phyloP scores from a whole-genome alignment of 2,797 vertebrate species.

The Euthynnus affinis region DNA sequence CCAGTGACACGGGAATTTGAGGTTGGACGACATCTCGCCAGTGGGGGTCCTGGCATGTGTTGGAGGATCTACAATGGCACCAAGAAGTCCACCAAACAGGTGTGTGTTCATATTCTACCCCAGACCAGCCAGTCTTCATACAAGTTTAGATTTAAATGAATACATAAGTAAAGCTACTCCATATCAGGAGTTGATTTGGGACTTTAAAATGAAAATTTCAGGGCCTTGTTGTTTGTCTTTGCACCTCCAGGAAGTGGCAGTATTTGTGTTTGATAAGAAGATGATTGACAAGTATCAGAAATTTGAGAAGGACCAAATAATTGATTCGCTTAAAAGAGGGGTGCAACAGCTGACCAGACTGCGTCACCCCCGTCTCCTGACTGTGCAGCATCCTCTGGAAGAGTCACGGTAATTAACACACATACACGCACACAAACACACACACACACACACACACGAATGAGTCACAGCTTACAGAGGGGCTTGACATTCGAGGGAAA shows the following conservation, averaged over 20 bases:
- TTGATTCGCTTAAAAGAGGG: conserved; percentile 95
- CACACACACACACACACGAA: conserved; percentile 9
- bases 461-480: conserved; percentile 29
- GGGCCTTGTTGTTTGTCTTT: conserved; percentile 15
- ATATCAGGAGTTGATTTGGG: background rate
- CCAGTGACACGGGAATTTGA: conserved; percentile 98
- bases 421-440: conserved; percentile 12
- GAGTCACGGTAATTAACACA: conserved; percentile 92
- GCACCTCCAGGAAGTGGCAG: conserved; percentile 94
- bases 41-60: conserved; percentile 93
- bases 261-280: conserved; percentile 99
- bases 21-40: conserved; percentile 96
- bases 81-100: conserved; percentile 99
- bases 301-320: conserved; percentile 98
- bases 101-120: conserved; percentile 64
- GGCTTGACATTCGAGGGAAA: conserved; percentile 13
- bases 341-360: conserved; percentile 97
- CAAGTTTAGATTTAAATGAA: background rate
- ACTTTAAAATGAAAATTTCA: background rate
- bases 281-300: conserved; percentile 96
- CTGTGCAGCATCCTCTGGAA: conserved; percentile 97
- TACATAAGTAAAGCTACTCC: background rate
- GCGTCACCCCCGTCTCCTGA: conserved; percentile 95
- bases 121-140: background rate
- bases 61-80: conserved; percentile 99